A percentile compares a stretch with the other conserved stretches of the same genome.
Conservation (phyloP, 30 jellyfish, hydroid and myxozoan species). For the Turritopsis rubra region DNA sequence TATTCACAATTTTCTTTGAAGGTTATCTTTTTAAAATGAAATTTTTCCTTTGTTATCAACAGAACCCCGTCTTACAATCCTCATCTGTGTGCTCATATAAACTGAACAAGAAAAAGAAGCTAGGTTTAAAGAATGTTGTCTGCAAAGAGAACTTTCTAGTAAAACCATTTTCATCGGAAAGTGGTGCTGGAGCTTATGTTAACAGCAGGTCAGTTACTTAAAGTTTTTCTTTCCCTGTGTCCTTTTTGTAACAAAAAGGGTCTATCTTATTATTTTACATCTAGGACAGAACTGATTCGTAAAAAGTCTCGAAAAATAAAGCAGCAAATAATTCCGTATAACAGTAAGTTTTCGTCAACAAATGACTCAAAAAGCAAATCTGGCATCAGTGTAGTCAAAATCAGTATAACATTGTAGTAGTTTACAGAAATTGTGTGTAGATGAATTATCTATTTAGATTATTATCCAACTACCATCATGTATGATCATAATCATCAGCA, state of each 20-base stretch:
- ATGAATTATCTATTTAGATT: no score
- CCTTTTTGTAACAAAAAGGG: neutral
- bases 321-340: neutral
- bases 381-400: no score
- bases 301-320: neutral
- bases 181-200: slow-evolving; percentile 77
- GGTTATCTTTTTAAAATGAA: neutral
- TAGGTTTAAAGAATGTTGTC: slow-evolving; percentile 17
- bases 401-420: no score
- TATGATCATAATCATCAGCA: slow-evolving; percentile 60
- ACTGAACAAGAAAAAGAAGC: slow-evolving; percentile 7
- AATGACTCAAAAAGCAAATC: no score
- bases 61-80: slow-evolving; percentile 12
- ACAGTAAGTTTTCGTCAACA: no score
- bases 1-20: neutral
- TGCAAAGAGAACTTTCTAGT: slow-evolving; percentile 60
- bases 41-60: neutral
- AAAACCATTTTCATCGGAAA: slow-evolving; percentile 62
- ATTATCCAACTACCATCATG: slow-evolving; percentile 46
- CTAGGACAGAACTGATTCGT: slow-evolving; percentile 12
- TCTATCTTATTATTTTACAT: neutral
- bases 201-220: slow-evolving; percentile 37
- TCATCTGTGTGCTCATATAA: slow-evolving; percentile 14
- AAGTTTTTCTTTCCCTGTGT: no score
- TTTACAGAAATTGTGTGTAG: no score